Evolutionary conservation across 2,113 vertebrate genomes (phyloP).

Genomic region (Plestiodon gilberti): DNA sequence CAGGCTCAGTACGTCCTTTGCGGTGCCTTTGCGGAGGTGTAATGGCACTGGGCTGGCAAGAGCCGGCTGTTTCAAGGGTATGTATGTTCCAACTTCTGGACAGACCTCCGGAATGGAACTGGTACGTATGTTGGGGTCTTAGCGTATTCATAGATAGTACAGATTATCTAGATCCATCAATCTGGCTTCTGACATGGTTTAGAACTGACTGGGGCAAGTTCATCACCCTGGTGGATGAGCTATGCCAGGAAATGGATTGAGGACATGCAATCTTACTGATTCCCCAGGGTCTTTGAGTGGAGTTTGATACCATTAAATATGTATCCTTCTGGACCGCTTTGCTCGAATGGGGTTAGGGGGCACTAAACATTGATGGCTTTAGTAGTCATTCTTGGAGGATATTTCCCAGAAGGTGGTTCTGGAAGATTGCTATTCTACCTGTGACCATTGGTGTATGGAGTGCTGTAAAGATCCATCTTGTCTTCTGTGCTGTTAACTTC

Average conservation of each 20-base stretch:
- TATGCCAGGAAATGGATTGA: background rate
- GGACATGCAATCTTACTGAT: background rate
- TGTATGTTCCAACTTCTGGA: too few species aligned
- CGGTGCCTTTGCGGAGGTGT: too few species aligned
- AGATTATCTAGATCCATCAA: background rate
- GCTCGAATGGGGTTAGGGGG: background rate
- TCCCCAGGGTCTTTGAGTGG: background rate
- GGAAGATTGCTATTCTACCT: background rate
- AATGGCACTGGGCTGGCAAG: too few species aligned
- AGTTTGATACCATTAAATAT: background rate
- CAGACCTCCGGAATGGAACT: too few species aligned
- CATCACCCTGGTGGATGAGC: background rate
- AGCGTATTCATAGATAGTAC: too few species aligned
- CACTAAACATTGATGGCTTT: background rate
- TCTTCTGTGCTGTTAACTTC: background rate
- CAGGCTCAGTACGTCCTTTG: too few species aligned
- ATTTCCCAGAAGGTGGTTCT: background rate
- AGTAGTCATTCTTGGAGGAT: background rate
- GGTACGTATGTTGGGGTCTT: too few species aligned
- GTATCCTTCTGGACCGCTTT: background rate
- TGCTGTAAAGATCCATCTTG: background rate
- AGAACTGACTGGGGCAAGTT: background rate
- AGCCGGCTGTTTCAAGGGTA: too few species aligned
- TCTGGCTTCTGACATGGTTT: background rate
- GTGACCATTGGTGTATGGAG: background rate